These are phyloP conservation scores for Diorhabda sublineata DNA, from an alignment of 1,140 invertebrate species.

Conservation along the genomic window DNA sequence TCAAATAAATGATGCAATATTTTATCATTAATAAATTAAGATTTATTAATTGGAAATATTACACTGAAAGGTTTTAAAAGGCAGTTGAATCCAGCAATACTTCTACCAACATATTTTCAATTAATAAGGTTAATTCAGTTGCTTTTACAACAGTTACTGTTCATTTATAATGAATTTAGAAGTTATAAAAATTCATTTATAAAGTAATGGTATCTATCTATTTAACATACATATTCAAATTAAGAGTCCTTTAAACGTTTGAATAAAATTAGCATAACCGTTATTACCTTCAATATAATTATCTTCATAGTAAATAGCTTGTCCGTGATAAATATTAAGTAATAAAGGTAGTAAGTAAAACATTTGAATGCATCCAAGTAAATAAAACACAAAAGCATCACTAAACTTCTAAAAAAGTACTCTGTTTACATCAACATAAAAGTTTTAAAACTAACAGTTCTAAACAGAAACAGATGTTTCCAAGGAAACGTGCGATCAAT, in stretches of 20 bases:
- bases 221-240: too few relatives aligned
- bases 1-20: too few relatives aligned
- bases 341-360: slow-evolving; percentile 7
- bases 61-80: too few relatives aligned
- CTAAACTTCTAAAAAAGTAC: neutral
- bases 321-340: neutral
- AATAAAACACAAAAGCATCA: neutral
- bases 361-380: neutral
- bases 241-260: neutral
- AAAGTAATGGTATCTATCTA: too few relatives aligned
- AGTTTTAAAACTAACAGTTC: neutral
- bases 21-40: too few relatives aligned
- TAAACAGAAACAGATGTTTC: neutral
- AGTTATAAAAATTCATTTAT: too few relatives aligned
- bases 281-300: neutral
- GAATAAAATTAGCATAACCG: neutral
- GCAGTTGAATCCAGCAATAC: too few relatives aligned
- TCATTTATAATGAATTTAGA: too few relatives aligned
- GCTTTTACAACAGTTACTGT: too few relatives aligned
- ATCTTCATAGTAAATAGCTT: neutral
- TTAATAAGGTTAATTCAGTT: too few relatives aligned
- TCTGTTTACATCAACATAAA: slow-evolving; percentile 1
- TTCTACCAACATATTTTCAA: too few relatives aligned
- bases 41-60: too few relatives aligned
- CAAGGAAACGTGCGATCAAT: neutral